phyloP scores from a whole-genome alignment of 2,797 vertebrate species.

The Cottoperca gobio region DNA sequence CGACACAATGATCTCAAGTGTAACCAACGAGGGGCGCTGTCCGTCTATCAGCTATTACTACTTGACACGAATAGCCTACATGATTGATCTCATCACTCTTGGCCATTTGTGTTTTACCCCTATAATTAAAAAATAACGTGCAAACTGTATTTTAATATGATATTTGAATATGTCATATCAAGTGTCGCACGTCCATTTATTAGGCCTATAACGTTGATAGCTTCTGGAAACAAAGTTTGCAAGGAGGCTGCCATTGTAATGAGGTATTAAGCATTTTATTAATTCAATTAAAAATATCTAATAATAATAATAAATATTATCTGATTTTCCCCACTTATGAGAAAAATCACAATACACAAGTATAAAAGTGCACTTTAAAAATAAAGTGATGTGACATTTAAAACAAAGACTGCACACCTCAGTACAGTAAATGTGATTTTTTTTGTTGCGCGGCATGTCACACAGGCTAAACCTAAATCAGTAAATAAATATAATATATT shows the following conservation, averaged over 20 bases:
- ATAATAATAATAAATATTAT: background rate
- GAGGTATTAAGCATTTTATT: background rate
- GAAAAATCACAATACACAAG: background rate
- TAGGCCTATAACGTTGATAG: constrained; percentile 11
- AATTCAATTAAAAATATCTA: constrained; percentile 3
- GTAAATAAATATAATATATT: background rate
- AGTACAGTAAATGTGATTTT: background rate
- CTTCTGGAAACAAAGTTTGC: constrained; percentile 47
- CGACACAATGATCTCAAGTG: constrained; percentile 80
- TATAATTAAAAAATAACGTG: constrained; percentile 67
- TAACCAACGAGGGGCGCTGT: constrained; percentile 86
- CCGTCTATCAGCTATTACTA: constrained; percentile 78
- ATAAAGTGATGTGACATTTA: constrained; percentile 31
- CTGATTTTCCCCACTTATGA: background rate
- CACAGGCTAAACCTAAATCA: background rate
- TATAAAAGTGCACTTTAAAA: constrained; percentile 7
- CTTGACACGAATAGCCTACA: constrained; percentile 65
- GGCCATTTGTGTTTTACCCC: constrained; percentile 65
- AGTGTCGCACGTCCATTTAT: constrained; percentile 43
- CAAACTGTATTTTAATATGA: constrained; percentile 58
- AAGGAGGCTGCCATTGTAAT: background rate
- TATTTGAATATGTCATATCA: constrained; percentile 52
- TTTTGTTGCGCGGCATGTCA: background rate
- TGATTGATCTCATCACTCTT: constrained; percentile 78
- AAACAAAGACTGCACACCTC: constrained; percentile 1